Percentiles rank a stretch among this genome's conserved stretches.
These are phyloP conservation scores for Aphaenogaster rudis DNA, from an alignment of 1,140 invertebrate species.

Conservation along the genomic window DNA sequence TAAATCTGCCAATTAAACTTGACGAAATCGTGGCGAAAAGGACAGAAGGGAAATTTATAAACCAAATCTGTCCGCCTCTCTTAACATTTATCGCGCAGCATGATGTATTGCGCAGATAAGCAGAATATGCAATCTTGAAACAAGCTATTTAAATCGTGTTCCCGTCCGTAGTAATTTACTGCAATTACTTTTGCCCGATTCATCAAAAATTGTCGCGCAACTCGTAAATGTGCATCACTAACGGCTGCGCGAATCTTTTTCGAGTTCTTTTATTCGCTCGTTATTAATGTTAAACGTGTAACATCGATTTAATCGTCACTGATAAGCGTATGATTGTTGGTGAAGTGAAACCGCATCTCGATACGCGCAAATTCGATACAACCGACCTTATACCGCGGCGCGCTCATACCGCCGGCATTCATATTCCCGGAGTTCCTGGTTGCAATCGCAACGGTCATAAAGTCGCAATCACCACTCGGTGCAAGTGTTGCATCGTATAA, in stretches of 20 bases:
- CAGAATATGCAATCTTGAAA: slow-evolving; percentile 34
- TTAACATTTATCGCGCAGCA: background rate
- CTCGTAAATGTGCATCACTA: background rate
- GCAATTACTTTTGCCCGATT: slow-evolving; percentile 13
- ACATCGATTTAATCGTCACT: background rate
- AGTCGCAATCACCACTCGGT: slow-evolving; percentile 17
- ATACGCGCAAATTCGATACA: slow-evolving; percentile 5
- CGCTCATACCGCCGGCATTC: slow-evolving; percentile 19
- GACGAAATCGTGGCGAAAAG: background rate
- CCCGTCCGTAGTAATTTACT: slow-evolving; percentile 17
- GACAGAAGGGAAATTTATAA: background rate
- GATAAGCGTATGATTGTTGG: background rate
- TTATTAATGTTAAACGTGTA: background rate
- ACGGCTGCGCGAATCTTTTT: background rate
- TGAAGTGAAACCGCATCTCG: background rate
- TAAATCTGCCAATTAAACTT: slow-evolving; percentile 11
- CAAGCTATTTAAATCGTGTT: slow-evolving; percentile 47
- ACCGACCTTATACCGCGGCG: background rate
- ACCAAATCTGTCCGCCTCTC: background rate
- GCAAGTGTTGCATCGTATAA: slow-evolving; percentile 68
- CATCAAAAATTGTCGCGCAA: slow-evolving; percentile 6
- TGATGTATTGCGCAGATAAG: slow-evolving; percentile 41
- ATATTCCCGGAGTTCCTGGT: slow-evolving; percentile 34
- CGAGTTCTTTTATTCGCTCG: background rate
- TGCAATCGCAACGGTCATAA: slow-evolving; percentile 43